Evolutionary conservation across 92 coral and sea anemone genomes (phyloP), one percentile per base, ranked within the genome.

Genomic region (Paragorgia papillata): DNA sequence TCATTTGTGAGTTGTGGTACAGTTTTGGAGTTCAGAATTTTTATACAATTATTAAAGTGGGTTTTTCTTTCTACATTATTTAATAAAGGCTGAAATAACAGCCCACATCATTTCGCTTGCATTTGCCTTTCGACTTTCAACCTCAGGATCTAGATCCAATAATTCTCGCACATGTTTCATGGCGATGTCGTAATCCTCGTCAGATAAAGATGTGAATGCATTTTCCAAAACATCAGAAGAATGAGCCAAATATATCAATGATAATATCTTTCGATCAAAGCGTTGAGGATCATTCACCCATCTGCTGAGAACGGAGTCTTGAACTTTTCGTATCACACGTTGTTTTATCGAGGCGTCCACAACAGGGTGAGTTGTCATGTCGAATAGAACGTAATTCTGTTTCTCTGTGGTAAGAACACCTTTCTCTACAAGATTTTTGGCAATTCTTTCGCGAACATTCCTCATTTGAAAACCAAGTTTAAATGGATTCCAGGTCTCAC

Each of bases 401-500:
- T 95, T 95, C 86, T 95, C 99, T 0, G 99, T 95, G 22, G 99
- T 95, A 39, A 95, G 88, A 44, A 95, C 96, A 37, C 99, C 99
- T 75, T 95, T 95, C 83, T 95, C 99, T 18, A 95, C 99, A 27
- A 95, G 89, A 76, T 95, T 95, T 83, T 95, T 95, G 57, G 99
- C 99, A 31, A 95, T 89, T 39, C 99, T 90, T 82, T 95, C 99
- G 22, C 99, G 91, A 21, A 95, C 99, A 82, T 95, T 95, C 70
- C 99, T 80, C 53, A 95, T 85, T 65, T 95, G 99, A 82, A 88
- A 95, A 46, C 97, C 81, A 82, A 95, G 79, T 76, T 95, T 95
- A 73, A 95, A 67, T 0, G 99, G 99, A 54, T 95, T 95, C 99
- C 99, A 95, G 3, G 99, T 95, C 80, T 95, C 99, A 17, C 99